These are phyloP conservation scores for Piaya cayana DNA, from an alignment of 2,113 vertebrate genomes.

Conservation along the genomic window DNA sequence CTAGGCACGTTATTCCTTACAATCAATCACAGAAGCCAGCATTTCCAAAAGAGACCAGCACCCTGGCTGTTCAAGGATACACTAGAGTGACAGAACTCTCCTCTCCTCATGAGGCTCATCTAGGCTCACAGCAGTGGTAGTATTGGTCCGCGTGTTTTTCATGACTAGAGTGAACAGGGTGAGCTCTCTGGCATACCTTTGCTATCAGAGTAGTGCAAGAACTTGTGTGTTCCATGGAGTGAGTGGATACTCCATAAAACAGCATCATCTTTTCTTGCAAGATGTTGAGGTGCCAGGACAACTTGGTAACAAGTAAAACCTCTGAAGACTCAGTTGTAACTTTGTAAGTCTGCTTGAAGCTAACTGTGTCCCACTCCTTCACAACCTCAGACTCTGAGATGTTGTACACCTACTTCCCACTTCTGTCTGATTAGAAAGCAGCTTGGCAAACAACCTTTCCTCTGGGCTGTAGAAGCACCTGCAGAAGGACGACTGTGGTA, in stretches of 20 bases:
- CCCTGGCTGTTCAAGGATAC: neutral
- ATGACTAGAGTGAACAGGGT: neutral
- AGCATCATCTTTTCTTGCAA: neutral
- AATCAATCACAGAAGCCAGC: neutral
- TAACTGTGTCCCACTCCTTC: neutral
- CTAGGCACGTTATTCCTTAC: neutral
- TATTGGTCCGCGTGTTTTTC: neutral
- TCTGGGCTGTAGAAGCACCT: neutral
- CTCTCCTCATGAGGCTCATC: neutral
- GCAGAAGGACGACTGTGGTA: neutral
- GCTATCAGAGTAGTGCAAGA: neutral
- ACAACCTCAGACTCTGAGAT: neutral
- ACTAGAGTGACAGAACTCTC: neutral
- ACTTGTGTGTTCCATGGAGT: neutral
- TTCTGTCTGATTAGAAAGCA: neutral
- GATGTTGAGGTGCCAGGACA: neutral
- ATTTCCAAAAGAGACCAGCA: neutral
- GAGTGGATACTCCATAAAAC: neutral
- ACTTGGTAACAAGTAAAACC: neutral
- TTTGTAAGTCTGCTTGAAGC: neutral
- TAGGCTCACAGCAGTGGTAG: neutral
- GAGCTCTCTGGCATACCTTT: neutral
- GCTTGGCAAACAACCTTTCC: neutral
- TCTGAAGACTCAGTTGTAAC: neutral
- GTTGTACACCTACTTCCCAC: neutral